Evolutionary conservation across 2,113 vertebrate genomes (phyloP), one percentile per base, ranked within the genome.

Genomic region (Psophia crepitans): DNA sequence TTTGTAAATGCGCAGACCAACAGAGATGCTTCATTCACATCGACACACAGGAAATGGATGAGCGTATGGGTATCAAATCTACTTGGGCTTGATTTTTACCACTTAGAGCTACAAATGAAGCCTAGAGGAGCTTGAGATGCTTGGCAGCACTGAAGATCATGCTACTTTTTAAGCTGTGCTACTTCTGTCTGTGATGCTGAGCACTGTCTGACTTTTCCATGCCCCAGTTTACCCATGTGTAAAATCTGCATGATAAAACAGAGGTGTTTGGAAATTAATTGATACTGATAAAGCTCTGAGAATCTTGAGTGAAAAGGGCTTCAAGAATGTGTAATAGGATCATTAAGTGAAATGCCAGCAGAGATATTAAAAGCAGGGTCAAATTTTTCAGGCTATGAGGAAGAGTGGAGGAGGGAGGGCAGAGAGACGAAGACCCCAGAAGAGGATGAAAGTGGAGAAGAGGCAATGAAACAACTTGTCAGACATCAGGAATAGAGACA

Each of bases 331-430:
- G 43, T 94, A 95, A 94, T 65, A 65, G 84, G 61, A 88, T 91
- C 94, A 95, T 97, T 92, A 95, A 97, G 49, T 69, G 79, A 95
- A 96, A 94, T 92, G 89, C 54, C 91, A 96, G 89, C 87, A 91
- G 81, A 94, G 69, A 30, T 60, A 96, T 75, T 93, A 95, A 94
- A 88, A 80, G 86, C 23, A 66, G 84, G 89, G 90, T 94, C 74
- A 96, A 49, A 41, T 46, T 84, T 92, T 80, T 71, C 49, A 77
- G 83, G 73, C 53, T 76, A 9, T 11, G 57, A 91, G 69, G 77
- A 89, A 81, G 84, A 89, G 66, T n/a, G 30, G 49, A 91, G 65
- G 73, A 65, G 46, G 77, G 33, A 84, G 76, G 63, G 66, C 89
- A 77, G 70, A 65, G 63, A 77, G 22, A 64, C 53, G 57, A 89